phyloP scores from a whole-genome alignment of 2,797 vertebrate species.

The Allobates femoralis region DNA sequence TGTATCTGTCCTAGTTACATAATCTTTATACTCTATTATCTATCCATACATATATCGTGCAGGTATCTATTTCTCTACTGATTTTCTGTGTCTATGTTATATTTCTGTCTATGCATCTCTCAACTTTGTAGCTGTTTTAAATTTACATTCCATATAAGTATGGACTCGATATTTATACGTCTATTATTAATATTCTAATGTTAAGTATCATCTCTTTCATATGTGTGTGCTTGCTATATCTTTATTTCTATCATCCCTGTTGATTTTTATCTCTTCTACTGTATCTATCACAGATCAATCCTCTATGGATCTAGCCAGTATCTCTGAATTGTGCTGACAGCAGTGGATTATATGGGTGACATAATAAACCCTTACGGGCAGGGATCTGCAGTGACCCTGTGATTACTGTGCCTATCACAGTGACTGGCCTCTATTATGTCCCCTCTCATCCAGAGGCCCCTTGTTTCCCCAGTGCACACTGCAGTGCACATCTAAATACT shows the following conservation, averaged over 20 bases:
- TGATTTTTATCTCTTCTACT: no score
- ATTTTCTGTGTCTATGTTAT: no score
- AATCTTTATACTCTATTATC: neutral
- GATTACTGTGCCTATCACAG: slow-evolving; percentile 9
- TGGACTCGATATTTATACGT: no score
- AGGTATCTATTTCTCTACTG: no score
- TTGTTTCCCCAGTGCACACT: slow-evolving; percentile 69
- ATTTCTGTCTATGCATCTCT: no score
- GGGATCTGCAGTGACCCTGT: slow-evolving; percentile 20
- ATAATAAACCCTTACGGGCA: neutral
- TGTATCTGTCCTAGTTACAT: neutral
- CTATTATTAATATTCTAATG: no score
- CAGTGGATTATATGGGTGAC: slow-evolving; percentile 1
- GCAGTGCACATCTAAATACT: slow-evolving; percentile 68
- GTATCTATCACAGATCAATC: no score
- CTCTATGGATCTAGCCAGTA: neutral
- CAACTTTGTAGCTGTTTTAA: no score
- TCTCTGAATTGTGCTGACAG: neutral
- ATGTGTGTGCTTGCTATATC: neutral
- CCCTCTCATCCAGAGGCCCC: slow-evolving; percentile 61
- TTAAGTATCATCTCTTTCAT: neutral
- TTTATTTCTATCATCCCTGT: no score
- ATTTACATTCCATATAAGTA: no score
- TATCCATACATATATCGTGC: neutral
- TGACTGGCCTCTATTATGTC: slow-evolving; percentile 9